Evolutionary conservation across 1,140 invertebrate species (phyloP).

Genomic region (Chironomus striatipennis): DNA sequence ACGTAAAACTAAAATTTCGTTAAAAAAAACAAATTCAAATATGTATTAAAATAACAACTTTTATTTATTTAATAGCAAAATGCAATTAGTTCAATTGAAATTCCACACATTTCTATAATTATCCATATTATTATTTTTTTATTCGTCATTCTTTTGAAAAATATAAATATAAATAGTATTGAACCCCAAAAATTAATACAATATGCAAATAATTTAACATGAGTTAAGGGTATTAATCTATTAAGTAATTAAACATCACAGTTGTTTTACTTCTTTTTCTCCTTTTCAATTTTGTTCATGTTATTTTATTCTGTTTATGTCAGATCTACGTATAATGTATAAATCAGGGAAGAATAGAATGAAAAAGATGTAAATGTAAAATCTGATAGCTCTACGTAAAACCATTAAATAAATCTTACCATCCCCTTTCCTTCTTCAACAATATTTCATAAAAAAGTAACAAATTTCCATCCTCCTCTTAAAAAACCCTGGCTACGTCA

Average conservation of each 20-base stretch:
- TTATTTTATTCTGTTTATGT: background rate
- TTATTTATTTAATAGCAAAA: conserved; percentile 7
- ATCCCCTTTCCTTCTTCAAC: too few relatives aligned
- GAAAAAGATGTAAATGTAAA: background rate
- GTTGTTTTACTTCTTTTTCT: background rate
- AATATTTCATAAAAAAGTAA: too few relatives aligned
- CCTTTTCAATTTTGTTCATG: background rate
- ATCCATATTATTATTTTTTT: background rate
- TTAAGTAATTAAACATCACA: conserved; percentile 24
- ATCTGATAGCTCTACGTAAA: too few relatives aligned
- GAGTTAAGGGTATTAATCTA: background rate
- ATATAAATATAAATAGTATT: too few relatives aligned
- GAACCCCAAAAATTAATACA: background rate
- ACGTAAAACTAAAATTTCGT: too few relatives aligned
- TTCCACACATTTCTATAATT: background rate
- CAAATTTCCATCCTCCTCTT: too few relatives aligned
- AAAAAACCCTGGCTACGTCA: too few relatives aligned
- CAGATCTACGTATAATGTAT: background rate
- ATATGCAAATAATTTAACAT: background rate
- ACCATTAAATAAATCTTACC: too few relatives aligned
- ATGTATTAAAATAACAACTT: background rate
- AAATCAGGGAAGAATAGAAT: background rate
- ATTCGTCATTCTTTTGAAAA: too few relatives aligned
- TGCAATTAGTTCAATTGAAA: conserved; percentile 11
- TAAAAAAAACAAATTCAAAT: background rate